Evolutionary conservation across 2,113 vertebrate species (phyloP).

Genomic region (Clinocottus analis): DNA sequence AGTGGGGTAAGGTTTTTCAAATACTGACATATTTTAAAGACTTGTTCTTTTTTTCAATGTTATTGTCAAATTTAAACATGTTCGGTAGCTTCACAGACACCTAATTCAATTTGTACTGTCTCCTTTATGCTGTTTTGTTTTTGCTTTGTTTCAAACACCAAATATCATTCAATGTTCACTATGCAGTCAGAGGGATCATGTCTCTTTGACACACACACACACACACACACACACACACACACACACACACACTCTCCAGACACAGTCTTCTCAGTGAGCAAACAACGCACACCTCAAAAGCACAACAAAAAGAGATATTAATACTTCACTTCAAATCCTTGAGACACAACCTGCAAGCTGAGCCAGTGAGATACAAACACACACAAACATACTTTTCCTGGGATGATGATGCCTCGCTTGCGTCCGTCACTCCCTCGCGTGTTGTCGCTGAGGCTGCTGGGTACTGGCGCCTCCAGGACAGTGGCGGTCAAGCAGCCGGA

Average conservation of each 20-base stretch:
- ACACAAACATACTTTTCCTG: background rate
- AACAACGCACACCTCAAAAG: background rate
- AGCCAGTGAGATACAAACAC: background rate
- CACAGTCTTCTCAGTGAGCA: background rate
- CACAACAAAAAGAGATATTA: background rate
- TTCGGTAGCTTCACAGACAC: background rate
- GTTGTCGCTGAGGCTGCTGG: slow-evolving; percentile 49
- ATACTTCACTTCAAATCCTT: background rate
- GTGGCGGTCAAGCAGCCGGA: slow-evolving; percentile 1
- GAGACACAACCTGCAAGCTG: background rate
- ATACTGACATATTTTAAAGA: background rate
- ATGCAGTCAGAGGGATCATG: background rate
- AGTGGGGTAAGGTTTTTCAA: slow-evolving; percentile 25
- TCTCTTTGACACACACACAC: background rate
- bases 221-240: background rate
- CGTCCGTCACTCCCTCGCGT: slow-evolving; percentile 46
- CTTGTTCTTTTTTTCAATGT: background rate
- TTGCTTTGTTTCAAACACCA: background rate
- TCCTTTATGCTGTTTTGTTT: background rate
- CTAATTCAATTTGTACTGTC: background rate
- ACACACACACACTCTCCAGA: background rate
- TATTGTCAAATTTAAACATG: background rate
- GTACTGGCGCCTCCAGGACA: slow-evolving; percentile 36
- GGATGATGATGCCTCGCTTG: slow-evolving; percentile 61
- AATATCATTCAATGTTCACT: background rate